These are phyloP conservation scores for Pseudochromis fuscus DNA, from an alignment of 2,797 vertebrate species.

Conservation along the genomic window DNA sequence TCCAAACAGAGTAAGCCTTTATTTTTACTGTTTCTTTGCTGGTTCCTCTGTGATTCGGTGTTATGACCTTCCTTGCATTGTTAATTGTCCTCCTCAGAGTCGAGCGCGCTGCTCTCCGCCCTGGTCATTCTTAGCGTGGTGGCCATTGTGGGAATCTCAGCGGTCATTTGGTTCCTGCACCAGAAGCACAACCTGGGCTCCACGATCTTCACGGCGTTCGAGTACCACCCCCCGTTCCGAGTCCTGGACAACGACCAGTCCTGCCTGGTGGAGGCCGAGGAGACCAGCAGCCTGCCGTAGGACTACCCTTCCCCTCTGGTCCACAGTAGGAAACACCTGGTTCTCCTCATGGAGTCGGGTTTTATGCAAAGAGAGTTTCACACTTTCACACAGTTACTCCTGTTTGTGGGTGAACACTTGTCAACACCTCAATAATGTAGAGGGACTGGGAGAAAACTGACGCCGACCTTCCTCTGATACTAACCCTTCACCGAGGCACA, in stretches of 20 bases:
- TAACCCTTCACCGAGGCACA: slow-evolving; percentile 33
- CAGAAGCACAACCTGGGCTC: slow-evolving; percentile 78
- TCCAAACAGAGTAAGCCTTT: slow-evolving; percentile 73
- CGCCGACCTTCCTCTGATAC: slow-evolving; percentile 21
- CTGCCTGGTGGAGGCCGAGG: slow-evolving; percentile 88
- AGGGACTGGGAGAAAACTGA: slow-evolving; percentile 27
- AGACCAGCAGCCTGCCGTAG: slow-evolving; percentile 82
- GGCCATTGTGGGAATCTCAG: slow-evolving; percentile 83
- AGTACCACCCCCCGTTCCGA: slow-evolving; percentile 84
- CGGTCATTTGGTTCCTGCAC: slow-evolving; percentile 87
- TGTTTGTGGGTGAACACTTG: slow-evolving; percentile 22
- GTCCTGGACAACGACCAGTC: slow-evolving; percentile 83
- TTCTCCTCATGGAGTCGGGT: slow-evolving; percentile 18
- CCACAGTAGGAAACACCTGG: slow-evolving; percentile 1
- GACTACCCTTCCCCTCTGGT: slow-evolving; percentile 8
- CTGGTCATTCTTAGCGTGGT: slow-evolving; percentile 88
- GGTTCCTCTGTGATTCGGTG: slow-evolving; percentile 32
- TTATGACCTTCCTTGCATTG: slow-evolving; percentile 65
- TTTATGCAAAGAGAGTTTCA: slow-evolving; percentile 29
- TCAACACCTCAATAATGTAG: slow-evolving; percentile 22
- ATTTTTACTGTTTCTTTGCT: slow-evolving; percentile 23
- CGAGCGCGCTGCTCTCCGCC: slow-evolving; percentile 74
- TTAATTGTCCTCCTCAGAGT: slow-evolving; percentile 66
- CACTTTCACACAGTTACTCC: slow-evolving; percentile 11
- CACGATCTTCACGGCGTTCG: slow-evolving; percentile 78